Percentiles rank a stretch among this genome's conserved stretches.
Conservation (phyloP, 2,888 invertebrate species). For the Zygaena filipendulae region DNA sequence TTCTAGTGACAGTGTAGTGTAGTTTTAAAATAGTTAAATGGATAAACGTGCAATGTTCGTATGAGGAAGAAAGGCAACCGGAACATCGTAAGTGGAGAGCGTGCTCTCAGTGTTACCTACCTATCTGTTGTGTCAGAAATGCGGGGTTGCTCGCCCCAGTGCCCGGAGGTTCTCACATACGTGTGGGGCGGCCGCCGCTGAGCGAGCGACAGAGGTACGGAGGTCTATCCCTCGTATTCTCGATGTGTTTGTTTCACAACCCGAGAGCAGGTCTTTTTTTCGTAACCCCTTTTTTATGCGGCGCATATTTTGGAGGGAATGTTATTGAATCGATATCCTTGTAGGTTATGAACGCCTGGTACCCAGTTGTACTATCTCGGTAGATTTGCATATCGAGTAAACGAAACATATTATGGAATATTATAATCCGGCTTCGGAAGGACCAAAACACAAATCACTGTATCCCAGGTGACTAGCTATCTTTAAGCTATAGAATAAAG, state of each 20-base stretch:
- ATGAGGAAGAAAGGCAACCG: constrained; percentile 67
- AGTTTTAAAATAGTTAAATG: constrained; percentile 64
- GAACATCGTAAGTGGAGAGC: constrained; percentile 62
- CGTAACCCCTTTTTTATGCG: constrained; percentile 57
- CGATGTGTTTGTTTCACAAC: constrained; percentile 40
- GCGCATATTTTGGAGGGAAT: constrained; percentile 56
- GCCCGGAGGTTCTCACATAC: constrained; percentile 38
- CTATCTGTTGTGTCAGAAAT: constrained; percentile 51
- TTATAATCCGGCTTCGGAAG: no score
- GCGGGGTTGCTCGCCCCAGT: constrained; percentile 52
- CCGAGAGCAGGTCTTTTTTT: constrained; percentile 44
- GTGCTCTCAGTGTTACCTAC: constrained; percentile 43
- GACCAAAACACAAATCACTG: no score
- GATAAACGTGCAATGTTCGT: constrained; percentile 68
- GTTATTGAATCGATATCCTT: constrained; percentile 45
- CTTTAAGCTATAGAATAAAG: no score
- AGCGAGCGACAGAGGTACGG: constrained; percentile 58
- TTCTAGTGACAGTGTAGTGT: constrained; percentile 60
- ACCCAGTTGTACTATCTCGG: no score
- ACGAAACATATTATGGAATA: no score
- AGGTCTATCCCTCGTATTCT: constrained; percentile 61
- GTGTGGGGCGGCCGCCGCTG: constrained; percentile 50
- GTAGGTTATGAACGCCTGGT: constrained; percentile 49
- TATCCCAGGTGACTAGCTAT: no score
- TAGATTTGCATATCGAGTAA: no score